Conservation (phyloP, 2,888 invertebrate species). For the Eudasyphora cyanicolor region DNA sequence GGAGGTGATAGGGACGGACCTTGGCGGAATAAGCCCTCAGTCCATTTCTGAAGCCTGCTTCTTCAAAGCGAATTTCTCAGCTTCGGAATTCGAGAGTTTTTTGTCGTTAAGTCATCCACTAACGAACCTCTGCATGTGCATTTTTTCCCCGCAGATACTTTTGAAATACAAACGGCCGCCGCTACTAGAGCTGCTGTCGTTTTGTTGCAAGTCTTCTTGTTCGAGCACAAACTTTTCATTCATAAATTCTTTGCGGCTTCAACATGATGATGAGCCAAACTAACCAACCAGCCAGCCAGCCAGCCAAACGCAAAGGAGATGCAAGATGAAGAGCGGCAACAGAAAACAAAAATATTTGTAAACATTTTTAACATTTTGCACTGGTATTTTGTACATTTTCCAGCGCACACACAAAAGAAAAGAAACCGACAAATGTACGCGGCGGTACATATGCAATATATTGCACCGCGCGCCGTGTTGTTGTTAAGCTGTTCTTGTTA, state of each 20-base stretch:
- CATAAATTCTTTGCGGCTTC: constrained; percentile 60
- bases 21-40: constrained; percentile 16
- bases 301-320: constrained; percentile 13
- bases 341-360: constrained; percentile 14
- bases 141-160: constrained; percentile 18
- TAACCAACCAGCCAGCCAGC: neutral
- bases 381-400: constrained; percentile 63
- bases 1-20: constrained; percentile 20
- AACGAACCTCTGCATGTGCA: constrained; percentile 35
- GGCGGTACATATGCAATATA: neutral
- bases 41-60: constrained; percentile 1
- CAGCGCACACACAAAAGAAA: constrained; percentile 42
- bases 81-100: constrained; percentile 27
- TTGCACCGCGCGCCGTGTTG: no score
- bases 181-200: neutral
- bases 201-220: constrained; percentile 15
- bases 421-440: constrained; percentile 51
- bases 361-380: constrained; percentile 63
- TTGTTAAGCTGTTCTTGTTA: constrained; percentile 35
- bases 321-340: constrained; percentile 42
- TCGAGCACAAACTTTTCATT: constrained; percentile 53
- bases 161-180: neutral
- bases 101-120: constrained; percentile 4
- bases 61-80: constrained; percentile 33
- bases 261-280: neutral